Evolutionary conservation across 2,888 invertebrate genomes (phyloP).

Genomic region (Lasioglossum villosulum): DNA sequence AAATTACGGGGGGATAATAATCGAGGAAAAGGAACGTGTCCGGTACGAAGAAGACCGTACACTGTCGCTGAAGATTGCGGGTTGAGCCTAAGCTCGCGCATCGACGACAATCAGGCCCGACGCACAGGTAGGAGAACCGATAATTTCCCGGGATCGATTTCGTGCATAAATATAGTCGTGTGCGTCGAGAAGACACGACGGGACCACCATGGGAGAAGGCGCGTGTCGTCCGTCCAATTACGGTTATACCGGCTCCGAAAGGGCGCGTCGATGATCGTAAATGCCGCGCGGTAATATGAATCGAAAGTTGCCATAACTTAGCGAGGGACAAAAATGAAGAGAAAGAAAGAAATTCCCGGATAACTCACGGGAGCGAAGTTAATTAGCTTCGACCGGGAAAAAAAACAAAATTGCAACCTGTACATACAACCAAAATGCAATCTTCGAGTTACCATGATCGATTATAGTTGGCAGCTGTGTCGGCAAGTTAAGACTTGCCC

Average conservation of each 20-base stretch:
- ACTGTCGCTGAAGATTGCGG: slow-evolving; percentile 21
- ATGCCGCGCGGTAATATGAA: not conserved
- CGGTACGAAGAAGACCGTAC: not conserved
- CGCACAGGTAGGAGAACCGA: slow-evolving; percentile 45
- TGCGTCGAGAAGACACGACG: slow-evolving; percentile 44
- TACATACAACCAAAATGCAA: not conserved
- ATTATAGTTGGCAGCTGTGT: slow-evolving; percentile 28
- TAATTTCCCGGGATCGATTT: slow-evolving; percentile 56
- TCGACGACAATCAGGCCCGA: slow-evolving; percentile 48
- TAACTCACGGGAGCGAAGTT: not conserved
- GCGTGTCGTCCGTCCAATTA: slow-evolving; percentile 71
- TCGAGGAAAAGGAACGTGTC: not conserved
- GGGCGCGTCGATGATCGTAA: slow-evolving; percentile 19
- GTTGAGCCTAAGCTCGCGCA: slow-evolving; percentile 29
- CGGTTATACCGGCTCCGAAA: slow-evolving; percentile 20
- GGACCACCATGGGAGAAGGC: slow-evolving; percentile 70
- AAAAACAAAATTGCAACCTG: not conserved
- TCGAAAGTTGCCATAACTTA: not conserved
- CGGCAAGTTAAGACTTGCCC: no score
- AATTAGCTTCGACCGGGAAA: slow-evolving; percentile 9
- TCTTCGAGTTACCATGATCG: slow-evolving; percentile 12
- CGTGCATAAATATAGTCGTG: slow-evolving; percentile 57
- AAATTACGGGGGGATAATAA: not conserved
- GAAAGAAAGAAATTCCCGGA: not conserved
- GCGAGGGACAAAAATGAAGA: not conserved